Conservation (phyloP, 53 echinoderm and acorn worm species). For the Crossaster papposus region DNA sequence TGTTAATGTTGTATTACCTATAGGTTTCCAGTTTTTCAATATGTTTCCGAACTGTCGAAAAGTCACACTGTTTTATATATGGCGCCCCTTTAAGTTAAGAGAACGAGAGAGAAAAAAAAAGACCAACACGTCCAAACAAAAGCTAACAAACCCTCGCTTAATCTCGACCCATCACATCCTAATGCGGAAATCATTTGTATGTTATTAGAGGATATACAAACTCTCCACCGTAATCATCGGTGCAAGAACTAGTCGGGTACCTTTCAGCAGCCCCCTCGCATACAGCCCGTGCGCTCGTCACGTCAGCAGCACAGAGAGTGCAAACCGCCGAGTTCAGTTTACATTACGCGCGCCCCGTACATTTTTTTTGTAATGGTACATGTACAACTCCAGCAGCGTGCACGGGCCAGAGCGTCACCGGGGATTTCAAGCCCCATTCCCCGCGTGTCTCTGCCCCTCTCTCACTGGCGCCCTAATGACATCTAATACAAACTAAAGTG, state of each 20-base stretch:
- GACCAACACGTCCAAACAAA: constrained; percentile 12
- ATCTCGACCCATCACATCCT: constrained; percentile 53
- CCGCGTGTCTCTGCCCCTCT: constrained; percentile 1
- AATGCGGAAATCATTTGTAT: constrained; percentile 54
- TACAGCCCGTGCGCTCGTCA: not conserved
- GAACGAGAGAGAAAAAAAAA: not conserved
- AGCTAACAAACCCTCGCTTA: not conserved
- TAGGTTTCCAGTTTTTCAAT: no score
- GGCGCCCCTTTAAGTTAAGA: not conserved
- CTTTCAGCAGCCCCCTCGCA: constrained; percentile 40
- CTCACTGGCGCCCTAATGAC: constrained; percentile 46
- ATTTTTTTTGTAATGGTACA: no score
- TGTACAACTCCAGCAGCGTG: not conserved
- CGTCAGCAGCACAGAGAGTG: constrained; percentile 25
- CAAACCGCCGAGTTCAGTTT: constrained; percentile 31
- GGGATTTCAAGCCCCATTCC: not conserved
- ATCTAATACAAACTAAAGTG: constrained; percentile 56
- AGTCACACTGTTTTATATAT: not conserved
- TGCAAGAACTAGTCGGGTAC: not conserved
- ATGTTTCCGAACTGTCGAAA: not conserved
- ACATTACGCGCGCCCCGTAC: constrained; percentile 25
- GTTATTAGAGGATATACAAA: constrained; percentile 38
- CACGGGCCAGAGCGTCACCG: not conserved
- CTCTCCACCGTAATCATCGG: not conserved
- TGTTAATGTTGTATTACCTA: no score